phyloP scores from a whole-genome alignment of 2,888 invertebrate genomes.

The Gortyna flavago region DNA sequence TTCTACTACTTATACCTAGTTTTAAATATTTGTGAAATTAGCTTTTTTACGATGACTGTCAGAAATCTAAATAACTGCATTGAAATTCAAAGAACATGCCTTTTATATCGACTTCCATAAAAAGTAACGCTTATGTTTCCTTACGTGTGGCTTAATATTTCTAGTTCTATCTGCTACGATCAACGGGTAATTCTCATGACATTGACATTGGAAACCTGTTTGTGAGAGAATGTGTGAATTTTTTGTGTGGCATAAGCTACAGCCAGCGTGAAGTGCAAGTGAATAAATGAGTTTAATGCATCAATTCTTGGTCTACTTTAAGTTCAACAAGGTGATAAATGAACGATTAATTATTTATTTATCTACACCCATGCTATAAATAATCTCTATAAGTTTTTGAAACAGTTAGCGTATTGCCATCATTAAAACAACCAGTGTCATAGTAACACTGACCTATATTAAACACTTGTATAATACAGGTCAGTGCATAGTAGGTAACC shows the following conservation, averaged over 20 bases:
- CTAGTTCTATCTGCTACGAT: slow-evolving; percentile 15
- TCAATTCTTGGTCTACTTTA: slow-evolving; percentile 36
- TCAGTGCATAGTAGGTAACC: too few species aligned
- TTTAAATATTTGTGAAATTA: slow-evolving; percentile 48
- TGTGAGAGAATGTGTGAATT: slow-evolving; percentile 43
- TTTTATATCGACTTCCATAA: slow-evolving; percentile 27
- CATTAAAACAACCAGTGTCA: too few species aligned
- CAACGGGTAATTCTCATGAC: slow-evolving; percentile 37
- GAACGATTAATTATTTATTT: slow-evolving; percentile 13
- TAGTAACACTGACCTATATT: too few species aligned
- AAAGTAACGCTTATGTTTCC: slow-evolving; percentile 3
- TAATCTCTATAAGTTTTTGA: too few species aligned
- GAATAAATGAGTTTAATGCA: slow-evolving; percentile 12
- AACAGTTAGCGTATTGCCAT: too few species aligned
- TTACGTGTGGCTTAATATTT: slow-evolving; percentile 17
- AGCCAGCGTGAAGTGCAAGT: slow-evolving; percentile 14
- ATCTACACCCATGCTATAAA: too few species aligned
- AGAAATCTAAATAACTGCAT: slow-evolving; percentile 29
- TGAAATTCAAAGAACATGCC: slow-evolving; percentile 20
- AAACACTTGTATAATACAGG: too few species aligned
- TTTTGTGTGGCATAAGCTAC: slow-evolving; percentile 18
- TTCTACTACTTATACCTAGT: slow-evolving; percentile 35
- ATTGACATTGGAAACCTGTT: slow-evolving; percentile 50
- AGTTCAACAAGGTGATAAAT: slow-evolving; percentile 33
- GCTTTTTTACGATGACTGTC: slow-evolving; percentile 53